Evolutionary conservation across 1,140 invertebrate species (phyloP).

Genomic region (Octopus sinensis): DNA sequence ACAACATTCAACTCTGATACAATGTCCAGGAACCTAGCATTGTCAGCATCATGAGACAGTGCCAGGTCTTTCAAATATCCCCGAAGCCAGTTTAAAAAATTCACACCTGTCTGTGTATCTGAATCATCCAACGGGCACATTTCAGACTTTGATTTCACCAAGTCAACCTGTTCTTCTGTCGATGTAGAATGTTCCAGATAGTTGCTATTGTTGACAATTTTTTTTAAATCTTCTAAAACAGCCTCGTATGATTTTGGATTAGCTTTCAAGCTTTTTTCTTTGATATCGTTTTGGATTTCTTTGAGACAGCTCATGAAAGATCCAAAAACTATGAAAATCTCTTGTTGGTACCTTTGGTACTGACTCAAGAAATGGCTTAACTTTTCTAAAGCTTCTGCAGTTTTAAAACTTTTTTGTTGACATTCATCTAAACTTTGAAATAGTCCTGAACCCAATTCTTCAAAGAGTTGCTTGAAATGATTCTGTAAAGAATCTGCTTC

Average conservation of each 20-base stretch:
- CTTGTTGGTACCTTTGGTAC: too few relatives aligned
- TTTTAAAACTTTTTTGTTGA: neutral
- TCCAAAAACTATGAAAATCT: neutral
- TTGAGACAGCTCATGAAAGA: neutral
- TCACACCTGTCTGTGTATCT: neutral
- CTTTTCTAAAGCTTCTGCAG: neutral
- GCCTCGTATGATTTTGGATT: neutral
- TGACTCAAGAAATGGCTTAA: too few relatives aligned
- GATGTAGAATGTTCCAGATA: neutral
- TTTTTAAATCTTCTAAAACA: neutral
- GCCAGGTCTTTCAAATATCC: neutral
- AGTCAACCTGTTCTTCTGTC: neutral
- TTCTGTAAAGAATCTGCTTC: too few relatives aligned
- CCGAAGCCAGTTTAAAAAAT: neutral
- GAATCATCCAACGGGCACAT: neutral
- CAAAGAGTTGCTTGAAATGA: too few relatives aligned
- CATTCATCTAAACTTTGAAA: too few relatives aligned
- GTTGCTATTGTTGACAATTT: neutral
- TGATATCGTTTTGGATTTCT: conserved; percentile 7
- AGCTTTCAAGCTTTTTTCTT: conserved; percentile 22
- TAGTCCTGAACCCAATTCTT: too few relatives aligned
- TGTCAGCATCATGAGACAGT: neutral
- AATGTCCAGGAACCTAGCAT: neutral
- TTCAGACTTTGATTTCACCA: neutral
- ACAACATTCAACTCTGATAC: neutral